phyloP scores from a whole-genome alignment of 1,140 invertebrate species.

The Pachypeltis micranthus region DNA sequence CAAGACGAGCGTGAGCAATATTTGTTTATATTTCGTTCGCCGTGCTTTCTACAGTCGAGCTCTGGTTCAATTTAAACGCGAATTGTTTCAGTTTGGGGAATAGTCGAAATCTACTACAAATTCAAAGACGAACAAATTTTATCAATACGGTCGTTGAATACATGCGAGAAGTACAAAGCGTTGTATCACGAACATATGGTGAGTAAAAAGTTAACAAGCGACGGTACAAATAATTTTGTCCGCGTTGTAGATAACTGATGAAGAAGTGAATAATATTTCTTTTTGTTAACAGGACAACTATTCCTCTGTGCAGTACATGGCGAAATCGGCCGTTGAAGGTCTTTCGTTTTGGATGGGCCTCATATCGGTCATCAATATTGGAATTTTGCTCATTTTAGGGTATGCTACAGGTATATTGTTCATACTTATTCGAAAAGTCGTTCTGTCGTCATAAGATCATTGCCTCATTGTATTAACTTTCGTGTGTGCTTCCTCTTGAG shows the following conservation, averaged over 20 bases:
- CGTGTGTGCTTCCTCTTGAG: no score
- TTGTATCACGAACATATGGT: background rate
- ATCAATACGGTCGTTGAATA: background rate
- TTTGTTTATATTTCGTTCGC: no score
- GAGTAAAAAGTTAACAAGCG: no score
- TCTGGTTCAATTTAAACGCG: no score
- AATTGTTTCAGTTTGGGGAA: background rate
- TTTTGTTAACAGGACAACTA: background rate
- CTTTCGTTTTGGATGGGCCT: background rate
- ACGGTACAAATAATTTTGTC: no score
- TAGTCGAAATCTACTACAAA: background rate
- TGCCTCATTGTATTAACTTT: no score
- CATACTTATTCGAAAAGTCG: no score
- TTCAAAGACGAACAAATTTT: background rate
- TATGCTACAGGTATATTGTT: background rate
- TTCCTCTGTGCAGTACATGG: background rate
- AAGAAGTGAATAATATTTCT: background rate
- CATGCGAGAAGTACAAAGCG: background rate
- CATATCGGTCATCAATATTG: background rate
- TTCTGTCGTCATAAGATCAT: no score
- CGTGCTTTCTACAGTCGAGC: no score
- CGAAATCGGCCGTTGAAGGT: background rate
- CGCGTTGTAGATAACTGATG: no score
- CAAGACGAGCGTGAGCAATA: background rate
- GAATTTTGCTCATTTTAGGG: background rate